These are phyloP conservation scores for Macquaria australasica DNA, from an alignment of 2,113 vertebrate genomes.

Conservation along the genomic window DNA sequence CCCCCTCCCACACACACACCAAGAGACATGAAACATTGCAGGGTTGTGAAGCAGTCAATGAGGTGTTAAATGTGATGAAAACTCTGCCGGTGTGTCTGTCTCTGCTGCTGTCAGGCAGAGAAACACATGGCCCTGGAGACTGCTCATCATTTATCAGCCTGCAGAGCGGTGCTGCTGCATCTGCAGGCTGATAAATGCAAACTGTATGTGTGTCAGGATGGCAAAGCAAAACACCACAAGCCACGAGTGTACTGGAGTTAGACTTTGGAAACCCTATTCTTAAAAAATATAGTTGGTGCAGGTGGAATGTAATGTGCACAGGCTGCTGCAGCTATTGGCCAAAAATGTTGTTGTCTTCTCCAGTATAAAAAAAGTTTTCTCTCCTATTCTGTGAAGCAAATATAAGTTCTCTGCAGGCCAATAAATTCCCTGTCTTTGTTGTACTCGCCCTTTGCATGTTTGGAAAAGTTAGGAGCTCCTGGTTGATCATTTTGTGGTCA, in stretches of 20 bases:
- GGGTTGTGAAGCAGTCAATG: slow-evolving; percentile 57
- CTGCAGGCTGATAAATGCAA: slow-evolving; percentile 9
- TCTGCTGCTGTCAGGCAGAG: slow-evolving; percentile 42
- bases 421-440: background rate
- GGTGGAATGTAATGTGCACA: background rate
- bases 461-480: background rate
- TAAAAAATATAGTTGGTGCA: background rate
- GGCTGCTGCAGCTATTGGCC: background rate
- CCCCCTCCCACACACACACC: slow-evolving; percentile 28
- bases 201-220: background rate
- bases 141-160: slow-evolving; percentile 53
- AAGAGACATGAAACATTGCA: slow-evolving; percentile 42
- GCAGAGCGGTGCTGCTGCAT: slow-evolving; percentile 34
- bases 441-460: background rate
- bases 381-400: background rate
- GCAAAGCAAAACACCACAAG: slow-evolving; percentile 1
- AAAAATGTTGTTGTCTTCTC: background rate
- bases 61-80: slow-evolving; percentile 67
- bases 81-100: slow-evolving; percentile 43
- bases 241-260: background rate
- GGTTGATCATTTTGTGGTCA: background rate
- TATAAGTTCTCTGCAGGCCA: background rate
- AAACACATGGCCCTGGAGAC: slow-evolving; percentile 39
- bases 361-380: background rate
- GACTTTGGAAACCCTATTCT: background rate